Conservation (phyloP, 2,113 vertebrate genomes). For the Hemicordylus capensis region DNA sequence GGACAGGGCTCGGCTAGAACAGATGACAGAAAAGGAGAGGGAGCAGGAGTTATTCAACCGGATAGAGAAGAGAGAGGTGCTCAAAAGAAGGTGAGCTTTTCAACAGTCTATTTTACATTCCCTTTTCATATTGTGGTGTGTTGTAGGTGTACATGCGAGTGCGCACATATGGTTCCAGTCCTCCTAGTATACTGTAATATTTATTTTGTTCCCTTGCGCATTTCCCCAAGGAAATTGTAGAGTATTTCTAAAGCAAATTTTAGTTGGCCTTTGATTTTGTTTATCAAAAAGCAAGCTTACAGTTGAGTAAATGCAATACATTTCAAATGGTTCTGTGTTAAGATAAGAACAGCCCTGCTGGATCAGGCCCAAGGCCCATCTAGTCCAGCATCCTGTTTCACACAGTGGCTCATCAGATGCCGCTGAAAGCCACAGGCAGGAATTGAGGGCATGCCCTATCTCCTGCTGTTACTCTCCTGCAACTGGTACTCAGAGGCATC, state of each 20-base stretch:
- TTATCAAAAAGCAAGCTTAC: background rate
- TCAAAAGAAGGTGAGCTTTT: constrained; percentile 90
- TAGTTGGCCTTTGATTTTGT: background rate
- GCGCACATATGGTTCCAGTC: background rate
- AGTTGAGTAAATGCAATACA: background rate
- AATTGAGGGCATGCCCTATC: no score
- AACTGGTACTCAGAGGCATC: no score
- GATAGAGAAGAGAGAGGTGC: constrained; percentile 97
- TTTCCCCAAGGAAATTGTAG: background rate
- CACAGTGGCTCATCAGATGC: no score
- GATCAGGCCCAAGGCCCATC: no score
- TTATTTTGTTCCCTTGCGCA: background rate
- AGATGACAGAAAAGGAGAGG: constrained; percentile 98
- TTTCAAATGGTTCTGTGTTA: background rate
- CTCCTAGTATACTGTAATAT: background rate
- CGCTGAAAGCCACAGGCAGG: no score
- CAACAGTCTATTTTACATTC: background rate
- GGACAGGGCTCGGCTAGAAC: constrained; percentile 92
- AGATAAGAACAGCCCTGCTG: no score
- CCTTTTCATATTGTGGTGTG: background rate
- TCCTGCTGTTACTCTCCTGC: no score
- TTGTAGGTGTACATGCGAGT: background rate
- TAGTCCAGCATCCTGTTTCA: no score
- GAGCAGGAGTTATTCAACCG: constrained; percentile 98
- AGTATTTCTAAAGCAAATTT: background rate